Base-by-base conservation (phyloP, 2,797 vertebrate species). In the Callimico goeldii region DNA sequence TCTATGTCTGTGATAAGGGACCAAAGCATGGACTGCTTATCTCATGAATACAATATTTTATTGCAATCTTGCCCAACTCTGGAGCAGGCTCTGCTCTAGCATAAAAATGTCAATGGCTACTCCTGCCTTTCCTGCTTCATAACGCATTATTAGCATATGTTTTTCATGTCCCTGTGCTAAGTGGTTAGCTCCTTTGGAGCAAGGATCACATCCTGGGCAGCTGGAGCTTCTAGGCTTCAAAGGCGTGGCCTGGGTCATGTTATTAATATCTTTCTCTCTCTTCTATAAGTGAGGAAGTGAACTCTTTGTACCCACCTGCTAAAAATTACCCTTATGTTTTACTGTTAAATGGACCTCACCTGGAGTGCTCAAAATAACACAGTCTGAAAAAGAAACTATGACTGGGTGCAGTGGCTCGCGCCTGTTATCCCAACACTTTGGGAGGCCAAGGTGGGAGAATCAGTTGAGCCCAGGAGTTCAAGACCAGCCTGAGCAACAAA, bases 381-480 rank as follows among this genome's bases (percentile, higher is more conserved):
- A 52, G 7, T 50, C 80, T 83, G 70, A 89, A 95, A 58, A 55
- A 95, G 80, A 80, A 96, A 87, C 48, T 36, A 73, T 67, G 33
- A 33, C 64, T n/a, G 15, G 33, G 64, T n/a, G 33, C 33, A 19
- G 64, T 4, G 7, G 15, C 64, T 67, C 33, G 7, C 4, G 64
- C 64, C 15, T 67, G 64, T n/a, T n/a, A 67, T 67, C 33, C 7
- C 15, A 67, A 33, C 15, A 17, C 7, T 67, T n/a, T n/a, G 33
- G 64, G 30, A n/a, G 64, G 64, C 33, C 33, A 2, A 67, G 15
- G 64, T 67, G 64, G 33, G 33, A n/a, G 64, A n/a, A 67, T 67
- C 33, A 67, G 1, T 67, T 67, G 64, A n/a, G 33, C 15, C 15
- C 64, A 67, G 33, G 64, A 17, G 64, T 67, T 67, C 15, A 4